These are phyloP conservation scores for Helicoverpa zea DNA, from an alignment of 1,140 invertebrate species.

Conservation along the genomic window DNA sequence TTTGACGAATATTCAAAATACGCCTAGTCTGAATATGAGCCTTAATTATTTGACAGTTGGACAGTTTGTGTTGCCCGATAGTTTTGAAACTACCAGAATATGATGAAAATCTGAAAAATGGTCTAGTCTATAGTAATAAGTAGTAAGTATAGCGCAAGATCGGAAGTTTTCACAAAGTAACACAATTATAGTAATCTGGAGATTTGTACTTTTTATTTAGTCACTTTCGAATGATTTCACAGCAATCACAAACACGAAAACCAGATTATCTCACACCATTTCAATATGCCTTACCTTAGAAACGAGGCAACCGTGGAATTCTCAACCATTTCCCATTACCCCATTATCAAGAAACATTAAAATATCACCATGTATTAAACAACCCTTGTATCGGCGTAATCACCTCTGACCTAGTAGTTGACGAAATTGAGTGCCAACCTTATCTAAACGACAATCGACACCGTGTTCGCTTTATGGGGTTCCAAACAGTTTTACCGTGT, in stretches of 20 bases:
- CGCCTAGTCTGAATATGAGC: too few relatives aligned
- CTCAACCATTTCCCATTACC: constrained; percentile 12
- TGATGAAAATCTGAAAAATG: too few relatives aligned
- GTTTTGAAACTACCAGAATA: too few relatives aligned
- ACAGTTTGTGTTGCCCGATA: too few relatives aligned
- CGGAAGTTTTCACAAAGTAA: too few relatives aligned
- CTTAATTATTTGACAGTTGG: too few relatives aligned
- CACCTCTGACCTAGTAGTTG: constrained; percentile 52
- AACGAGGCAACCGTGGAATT: background rate
- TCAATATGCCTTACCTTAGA: background rate
- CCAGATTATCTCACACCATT: background rate
- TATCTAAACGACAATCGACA: constrained; percentile 69
- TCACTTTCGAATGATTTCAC: background rate
- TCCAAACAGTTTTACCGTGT: constrained; percentile 61
- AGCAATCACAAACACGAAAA: background rate
- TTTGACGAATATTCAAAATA: too few relatives aligned
- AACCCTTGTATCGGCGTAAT: constrained; percentile 12
- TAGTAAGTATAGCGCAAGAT: too few relatives aligned
- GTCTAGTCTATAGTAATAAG: too few relatives aligned
- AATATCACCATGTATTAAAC: constrained; percentile 7
- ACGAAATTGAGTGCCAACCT: constrained; percentile 58
- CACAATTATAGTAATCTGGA: too few relatives aligned
- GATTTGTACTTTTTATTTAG: too few relatives aligned
- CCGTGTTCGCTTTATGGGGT: constrained; percentile 54
- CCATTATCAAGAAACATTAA: constrained; percentile 22